Percentiles rank a stretch among this genome's conserved stretches.
These are phyloP conservation scores for Brachypteracias leptosomus DNA, from an alignment of 2,113 vertebrate species.

Conservation along the genomic window DNA sequence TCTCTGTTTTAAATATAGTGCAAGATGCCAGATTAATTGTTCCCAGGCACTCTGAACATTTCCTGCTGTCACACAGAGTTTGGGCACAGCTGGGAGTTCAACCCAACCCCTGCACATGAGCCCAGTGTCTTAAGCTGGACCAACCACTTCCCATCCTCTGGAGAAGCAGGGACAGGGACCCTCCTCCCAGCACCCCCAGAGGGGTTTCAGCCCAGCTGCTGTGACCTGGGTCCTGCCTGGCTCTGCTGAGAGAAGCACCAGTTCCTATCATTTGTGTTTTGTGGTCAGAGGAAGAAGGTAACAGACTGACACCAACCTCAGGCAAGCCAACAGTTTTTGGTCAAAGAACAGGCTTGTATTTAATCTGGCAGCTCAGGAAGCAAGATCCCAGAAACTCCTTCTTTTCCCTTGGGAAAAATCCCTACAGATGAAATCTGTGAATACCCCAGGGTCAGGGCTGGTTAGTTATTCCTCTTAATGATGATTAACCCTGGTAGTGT, in stretches of 20 bases:
- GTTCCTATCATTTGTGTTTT: neutral
- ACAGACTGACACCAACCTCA: neutral
- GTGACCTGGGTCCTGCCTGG: neutral
- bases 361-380: neutral
- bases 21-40: neutral
- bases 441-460: neutral
- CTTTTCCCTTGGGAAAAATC: neutral
- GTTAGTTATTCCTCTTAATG: neutral
- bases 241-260: neutral
- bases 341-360: neutral
- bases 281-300: neutral
- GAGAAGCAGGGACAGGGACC: neutral
- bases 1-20: neutral
- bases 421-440: neutral
- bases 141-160: fast-evolving
- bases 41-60: neutral
- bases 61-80: neutral
- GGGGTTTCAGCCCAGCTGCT: neutral
- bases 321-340: neutral
- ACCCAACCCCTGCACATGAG: neutral
- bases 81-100: neutral
- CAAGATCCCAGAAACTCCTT: neutral
- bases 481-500: neutral
- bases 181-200: neutral
- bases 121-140: neutral